These are phyloP conservation scores for Drosophila anomalata DNA, from an alignment of 2,888 invertebrate genomes.

Conservation along the genomic window DNA sequence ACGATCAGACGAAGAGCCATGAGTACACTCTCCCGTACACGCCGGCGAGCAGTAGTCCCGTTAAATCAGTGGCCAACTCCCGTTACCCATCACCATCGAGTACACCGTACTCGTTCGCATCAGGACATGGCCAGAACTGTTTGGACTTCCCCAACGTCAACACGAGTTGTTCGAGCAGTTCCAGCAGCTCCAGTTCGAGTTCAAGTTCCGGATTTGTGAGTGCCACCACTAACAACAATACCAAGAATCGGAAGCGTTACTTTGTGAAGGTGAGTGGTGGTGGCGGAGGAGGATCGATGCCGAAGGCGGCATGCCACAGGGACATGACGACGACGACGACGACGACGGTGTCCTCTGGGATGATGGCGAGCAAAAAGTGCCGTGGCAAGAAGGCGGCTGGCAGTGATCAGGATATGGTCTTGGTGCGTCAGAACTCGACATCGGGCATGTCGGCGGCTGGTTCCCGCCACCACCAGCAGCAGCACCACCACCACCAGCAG, in stretches of 20 bases:
- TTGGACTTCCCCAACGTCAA: constrained; percentile 53
- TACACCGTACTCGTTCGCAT: constrained; percentile 71
- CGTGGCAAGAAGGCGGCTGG: constrained; percentile 29
- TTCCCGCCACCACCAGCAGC: constrained; percentile 3
- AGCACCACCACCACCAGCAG: neutral
- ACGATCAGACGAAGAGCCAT: constrained; percentile 72
- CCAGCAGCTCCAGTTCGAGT: constrained; percentile 47
- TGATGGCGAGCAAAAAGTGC: constrained; percentile 25
- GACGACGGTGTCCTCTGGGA: neutral
- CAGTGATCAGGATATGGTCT: neutral
- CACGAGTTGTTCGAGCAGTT: constrained; percentile 81
- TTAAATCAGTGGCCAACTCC: constrained; percentile 80
- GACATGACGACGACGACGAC: neutral
- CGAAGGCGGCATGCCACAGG: constrained; percentile 10
- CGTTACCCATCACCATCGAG: constrained; percentile 81
- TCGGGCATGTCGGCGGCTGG: neutral
- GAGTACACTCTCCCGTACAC: constrained; percentile 77
- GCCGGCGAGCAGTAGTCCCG: constrained; percentile 81
- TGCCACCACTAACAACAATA: constrained; percentile 46
- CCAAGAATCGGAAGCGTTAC: constrained; percentile 29
- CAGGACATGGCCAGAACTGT: constrained; percentile 34
- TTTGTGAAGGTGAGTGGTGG: constrained; percentile 48
- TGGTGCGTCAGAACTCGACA: neutral
- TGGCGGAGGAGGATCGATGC: constrained; percentile 11
- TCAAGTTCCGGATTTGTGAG: constrained; percentile 38